phyloP scores from a whole-genome alignment of 2,888 invertebrate species.

The Eristalinus sepulchralis region DNA sequence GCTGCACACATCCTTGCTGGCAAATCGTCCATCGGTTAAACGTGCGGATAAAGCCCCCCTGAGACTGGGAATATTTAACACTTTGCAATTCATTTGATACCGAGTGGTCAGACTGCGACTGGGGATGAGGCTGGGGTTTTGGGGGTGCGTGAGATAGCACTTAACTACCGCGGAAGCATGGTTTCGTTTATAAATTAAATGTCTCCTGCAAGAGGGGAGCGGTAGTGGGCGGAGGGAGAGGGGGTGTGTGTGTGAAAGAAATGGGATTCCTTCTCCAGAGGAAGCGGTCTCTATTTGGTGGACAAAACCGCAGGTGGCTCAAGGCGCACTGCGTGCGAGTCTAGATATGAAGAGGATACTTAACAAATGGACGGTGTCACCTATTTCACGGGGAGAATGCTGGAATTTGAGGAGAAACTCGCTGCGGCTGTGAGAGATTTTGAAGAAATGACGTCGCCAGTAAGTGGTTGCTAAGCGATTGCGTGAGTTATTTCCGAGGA shows the following conservation, averaged over 20 bases:
- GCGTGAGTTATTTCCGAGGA: constrained; percentile 42
- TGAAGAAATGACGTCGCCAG: constrained; percentile 33
- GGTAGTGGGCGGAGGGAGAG: background rate
- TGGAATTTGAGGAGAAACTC: constrained; percentile 28
- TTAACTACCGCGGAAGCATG: constrained; percentile 67
- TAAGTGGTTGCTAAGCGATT: constrained; percentile 52
- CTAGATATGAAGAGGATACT: constrained; percentile 41
- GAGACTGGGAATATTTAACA: constrained; percentile 65
- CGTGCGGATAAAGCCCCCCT: constrained; percentile 55
- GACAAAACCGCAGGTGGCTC: constrained; percentile 65
- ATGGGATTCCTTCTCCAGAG: constrained; percentile 27
- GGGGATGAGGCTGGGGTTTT: constrained; percentile 44
- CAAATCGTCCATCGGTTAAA: constrained; percentile 54
- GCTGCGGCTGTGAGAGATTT: constrained; percentile 4
- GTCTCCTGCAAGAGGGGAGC: constrained; percentile 28
- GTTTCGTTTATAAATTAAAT: constrained; percentile 64
- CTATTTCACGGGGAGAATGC: constrained; percentile 1
- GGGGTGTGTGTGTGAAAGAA: too few relatives aligned
- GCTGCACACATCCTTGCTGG: constrained; percentile 33
- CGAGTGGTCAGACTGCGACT: constrained; percentile 17
- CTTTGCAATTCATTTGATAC: constrained; percentile 68
- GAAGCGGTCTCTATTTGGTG: constrained; percentile 52
- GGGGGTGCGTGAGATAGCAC: constrained; percentile 69
- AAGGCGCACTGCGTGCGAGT: constrained; percentile 48
- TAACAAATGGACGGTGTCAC: constrained; percentile 28